A percentile compares a stretch with the other conserved stretches of the same genome.
Evolutionary conservation across 1,140 invertebrate genomes (phyloP).

Genomic region (Diorhabda elongata): DNA sequence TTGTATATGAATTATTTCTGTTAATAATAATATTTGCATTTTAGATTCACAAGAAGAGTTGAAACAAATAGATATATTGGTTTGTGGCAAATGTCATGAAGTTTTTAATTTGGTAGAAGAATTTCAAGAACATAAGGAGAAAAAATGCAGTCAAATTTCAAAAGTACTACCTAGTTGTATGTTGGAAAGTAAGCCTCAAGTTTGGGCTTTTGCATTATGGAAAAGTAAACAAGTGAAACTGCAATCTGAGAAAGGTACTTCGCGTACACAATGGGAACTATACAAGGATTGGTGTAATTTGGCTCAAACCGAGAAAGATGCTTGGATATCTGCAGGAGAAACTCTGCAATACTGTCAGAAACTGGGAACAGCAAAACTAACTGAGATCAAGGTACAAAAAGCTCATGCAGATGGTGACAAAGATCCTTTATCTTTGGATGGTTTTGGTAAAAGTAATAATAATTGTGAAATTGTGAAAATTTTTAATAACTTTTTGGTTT

Average conservation of each 20-base stretch:
- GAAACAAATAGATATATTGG: slow-evolving; percentile 68
- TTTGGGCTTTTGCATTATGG: slow-evolving; percentile 80
- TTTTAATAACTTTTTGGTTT: slow-evolving; percentile 19
- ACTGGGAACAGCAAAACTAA: slow-evolving; percentile 52
- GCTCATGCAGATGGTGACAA: slow-evolving; percentile 15
- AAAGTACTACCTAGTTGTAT: slow-evolving; percentile 29
- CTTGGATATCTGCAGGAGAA: slow-evolving; percentile 73
- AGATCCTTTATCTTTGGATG: slow-evolving; percentile 29
- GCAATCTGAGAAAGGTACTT: slow-evolving; percentile 47
- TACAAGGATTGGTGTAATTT: slow-evolving; percentile 80
- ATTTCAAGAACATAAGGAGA: slow-evolving; percentile 66
- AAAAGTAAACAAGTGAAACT: slow-evolving; percentile 57
- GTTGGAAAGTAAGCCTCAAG: slow-evolving; percentile 70
- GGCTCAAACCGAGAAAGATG: slow-evolving; percentile 62
- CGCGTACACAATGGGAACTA: slow-evolving; percentile 66
- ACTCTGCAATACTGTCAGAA: slow-evolving; percentile 66
- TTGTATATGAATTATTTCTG: too few species aligned
- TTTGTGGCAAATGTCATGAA: slow-evolving; percentile 73
- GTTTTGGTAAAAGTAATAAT: slow-evolving; percentile 17
- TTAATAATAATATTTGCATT: slow-evolving; percentile 3
- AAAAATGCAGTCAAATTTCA: slow-evolving; percentile 55
- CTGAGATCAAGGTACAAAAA: slow-evolving; percentile 36
- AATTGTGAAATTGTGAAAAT: slow-evolving; percentile 1
- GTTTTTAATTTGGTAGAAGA: slow-evolving; percentile 76
- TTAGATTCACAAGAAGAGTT: slow-evolving; percentile 70